A percentile compares a stretch with the other conserved stretches of the same genome.
phyloP scores from a whole-genome alignment of 64 coral and sea anemone species.

The Exaiptasia diaphana region DNA sequence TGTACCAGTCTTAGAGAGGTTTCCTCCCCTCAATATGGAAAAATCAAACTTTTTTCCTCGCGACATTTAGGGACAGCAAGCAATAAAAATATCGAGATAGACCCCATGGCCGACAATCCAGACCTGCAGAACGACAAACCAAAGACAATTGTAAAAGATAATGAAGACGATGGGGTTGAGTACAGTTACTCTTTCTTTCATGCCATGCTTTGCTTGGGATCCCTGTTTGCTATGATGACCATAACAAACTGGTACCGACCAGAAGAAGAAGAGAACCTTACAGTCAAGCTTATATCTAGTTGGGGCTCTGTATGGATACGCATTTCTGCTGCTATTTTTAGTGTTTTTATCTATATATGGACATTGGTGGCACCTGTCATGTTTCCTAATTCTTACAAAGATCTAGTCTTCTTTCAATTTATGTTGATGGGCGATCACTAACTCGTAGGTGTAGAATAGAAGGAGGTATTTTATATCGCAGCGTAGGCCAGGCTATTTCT shows the following conservation, averaged over 20 bases:
- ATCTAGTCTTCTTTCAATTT: constrained; percentile 96
- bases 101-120: neutral
- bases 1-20: constrained; percentile 66
- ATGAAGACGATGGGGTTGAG: constrained; percentile 72
- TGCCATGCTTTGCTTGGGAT: constrained; percentile 66
- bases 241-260: constrained; percentile 93
- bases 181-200: constrained; percentile 98
- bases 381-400: constrained; percentile 90
- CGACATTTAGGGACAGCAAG: neutral
- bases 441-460: no score
- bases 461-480: no score
- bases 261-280: constrained; percentile 79
- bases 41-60: constrained; percentile 42
- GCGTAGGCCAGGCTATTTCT: no score
- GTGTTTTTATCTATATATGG: constrained; percentile 96
- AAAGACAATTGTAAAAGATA: constrained; percentile 43
- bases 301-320: constrained; percentile 98
- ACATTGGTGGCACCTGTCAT: constrained; percentile 87
- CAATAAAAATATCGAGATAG: neutral
- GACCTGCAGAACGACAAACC: neutral
- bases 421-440: constrained; percentile 49
- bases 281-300: constrained; percentile 80
- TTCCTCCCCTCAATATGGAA: constrained; percentile 80
- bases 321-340: constrained; percentile 85
- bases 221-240: constrained; percentile 85